Conservation (phyloP, 2,888 invertebrate genomes). For the Schizotus pectinicornis region DNA sequence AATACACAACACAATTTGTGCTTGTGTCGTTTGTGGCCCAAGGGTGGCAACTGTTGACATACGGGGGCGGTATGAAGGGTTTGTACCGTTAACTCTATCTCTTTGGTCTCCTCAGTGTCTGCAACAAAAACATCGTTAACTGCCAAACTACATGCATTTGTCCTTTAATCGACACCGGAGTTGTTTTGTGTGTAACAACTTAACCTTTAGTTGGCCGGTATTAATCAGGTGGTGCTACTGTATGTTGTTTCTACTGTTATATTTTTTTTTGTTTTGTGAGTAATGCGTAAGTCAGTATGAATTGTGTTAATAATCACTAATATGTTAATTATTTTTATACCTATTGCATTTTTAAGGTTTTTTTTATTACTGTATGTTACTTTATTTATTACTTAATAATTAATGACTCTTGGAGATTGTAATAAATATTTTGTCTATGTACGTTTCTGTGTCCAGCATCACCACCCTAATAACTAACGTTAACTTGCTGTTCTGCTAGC, state of each 20-base stretch:
- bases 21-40: constrained; percentile 54
- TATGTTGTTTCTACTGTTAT: neutral
- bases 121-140: constrained; percentile 44
- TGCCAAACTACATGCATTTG: neutral
- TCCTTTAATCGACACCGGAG: too few relatives aligned
- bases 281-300: constrained; percentile 1
- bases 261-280: neutral
- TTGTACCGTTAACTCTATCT: constrained; percentile 87
- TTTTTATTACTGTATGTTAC: constrained; percentile 22
- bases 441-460: too few relatives aligned
- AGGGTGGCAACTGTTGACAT: constrained; percentile 61
- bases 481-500: too few relatives aligned
- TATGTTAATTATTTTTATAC: constrained; percentile 26
- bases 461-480: too few relatives aligned
- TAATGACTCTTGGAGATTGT: constrained; percentile 10
- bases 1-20: constrained; percentile 58
- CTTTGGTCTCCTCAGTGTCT: constrained; percentile 82
- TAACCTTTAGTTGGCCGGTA: neutral
- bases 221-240: neutral
- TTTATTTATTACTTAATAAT: constrained; percentile 24
- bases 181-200: neutral
- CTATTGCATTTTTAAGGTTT: constrained; percentile 11
- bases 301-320: constrained; percentile 17
- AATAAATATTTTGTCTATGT: constrained; percentile 23
- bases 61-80: constrained; percentile 68